These are phyloP conservation scores for Cossypha caffra DNA, from an alignment of 2,797 vertebrate genomes.

Conservation along the genomic window DNA sequence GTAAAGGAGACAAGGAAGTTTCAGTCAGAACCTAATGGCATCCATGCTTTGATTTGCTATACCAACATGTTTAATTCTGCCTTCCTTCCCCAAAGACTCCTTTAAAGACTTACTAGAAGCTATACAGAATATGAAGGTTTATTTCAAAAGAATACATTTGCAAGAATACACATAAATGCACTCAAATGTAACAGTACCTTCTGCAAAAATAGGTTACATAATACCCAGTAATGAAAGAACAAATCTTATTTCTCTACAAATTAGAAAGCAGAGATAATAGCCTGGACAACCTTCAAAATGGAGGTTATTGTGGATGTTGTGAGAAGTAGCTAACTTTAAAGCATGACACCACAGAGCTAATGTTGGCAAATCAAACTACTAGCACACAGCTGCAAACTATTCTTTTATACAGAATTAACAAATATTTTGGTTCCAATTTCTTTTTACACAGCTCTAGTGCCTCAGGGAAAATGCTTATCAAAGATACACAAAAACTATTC, in stretches of 20 bases:
- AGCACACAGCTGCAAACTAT: slow-evolving; percentile 67
- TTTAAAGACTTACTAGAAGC: slow-evolving; percentile 72
- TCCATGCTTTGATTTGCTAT: background rate
- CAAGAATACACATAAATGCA: slow-evolving; percentile 81
- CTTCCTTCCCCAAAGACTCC: slow-evolving; percentile 3
- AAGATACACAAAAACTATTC: slow-evolving; percentile 76
- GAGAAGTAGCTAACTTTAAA: slow-evolving; percentile 67
- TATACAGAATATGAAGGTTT: slow-evolving; percentile 83
- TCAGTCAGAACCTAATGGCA: background rate
- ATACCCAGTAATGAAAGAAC: slow-evolving; percentile 81
- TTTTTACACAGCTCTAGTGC: slow-evolving; percentile 66
- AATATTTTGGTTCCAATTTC: slow-evolving; percentile 61
- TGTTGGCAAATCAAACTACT: slow-evolving; percentile 70
- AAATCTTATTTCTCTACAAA: slow-evolving; percentile 77
- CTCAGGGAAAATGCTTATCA: slow-evolving; percentile 66
- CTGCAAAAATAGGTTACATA: slow-evolving; percentile 84
- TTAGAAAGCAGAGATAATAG: slow-evolving; percentile 74
- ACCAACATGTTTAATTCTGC: background rate
- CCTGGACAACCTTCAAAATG: slow-evolving; percentile 71
- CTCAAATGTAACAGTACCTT: slow-evolving; percentile 83
- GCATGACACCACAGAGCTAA: slow-evolving; percentile 71
- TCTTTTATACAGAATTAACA: slow-evolving; percentile 61
- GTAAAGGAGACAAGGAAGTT: background rate
- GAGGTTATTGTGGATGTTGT: slow-evolving; percentile 67
- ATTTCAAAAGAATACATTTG: slow-evolving; percentile 83